phyloP scores from a whole-genome alignment of 2,113 vertebrate genomes.

The Ardeotis arabs region DNA sequence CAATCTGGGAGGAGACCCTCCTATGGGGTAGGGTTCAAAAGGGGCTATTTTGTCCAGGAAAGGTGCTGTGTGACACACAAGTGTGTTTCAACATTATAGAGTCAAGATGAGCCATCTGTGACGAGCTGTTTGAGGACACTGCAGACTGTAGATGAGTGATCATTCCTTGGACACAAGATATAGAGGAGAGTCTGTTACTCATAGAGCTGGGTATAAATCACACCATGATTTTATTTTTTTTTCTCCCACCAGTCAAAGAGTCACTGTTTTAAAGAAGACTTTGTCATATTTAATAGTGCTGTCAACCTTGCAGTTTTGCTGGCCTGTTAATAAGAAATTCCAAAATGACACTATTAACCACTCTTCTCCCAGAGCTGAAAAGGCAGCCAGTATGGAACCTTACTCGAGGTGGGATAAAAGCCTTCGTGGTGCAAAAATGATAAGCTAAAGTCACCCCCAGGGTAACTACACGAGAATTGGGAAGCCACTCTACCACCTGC shows the following conservation, averaged over 20 bases:
- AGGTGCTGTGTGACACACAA: background rate
- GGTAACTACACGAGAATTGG: background rate
- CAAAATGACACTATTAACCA: conserved; percentile 29
- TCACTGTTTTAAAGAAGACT: conserved; percentile 66
- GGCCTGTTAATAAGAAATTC: conserved; percentile 59
- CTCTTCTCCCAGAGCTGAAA: background rate
- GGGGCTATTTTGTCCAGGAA: background rate
- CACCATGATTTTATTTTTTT: background rate
- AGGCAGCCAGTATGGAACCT: background rate
- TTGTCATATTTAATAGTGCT: conserved; percentile 73
- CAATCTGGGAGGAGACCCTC: background rate
- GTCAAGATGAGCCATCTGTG: background rate
- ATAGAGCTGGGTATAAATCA: conserved; percentile 59
- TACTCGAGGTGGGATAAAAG: background rate
- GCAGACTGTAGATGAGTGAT: conserved; percentile 43
- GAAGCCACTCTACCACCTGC: background rate
- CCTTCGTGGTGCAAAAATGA: background rate
- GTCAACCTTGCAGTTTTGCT: conserved; percentile 57
- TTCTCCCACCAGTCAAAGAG: conserved; percentile 36
- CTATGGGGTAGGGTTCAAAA: accelerated
- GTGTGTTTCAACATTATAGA: background rate
- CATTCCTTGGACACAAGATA: conserved; percentile 44
- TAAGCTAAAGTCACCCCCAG: background rate
- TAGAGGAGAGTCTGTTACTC: conserved; percentile 28
- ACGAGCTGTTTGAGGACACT: conserved; percentile 27